phyloP scores from a whole-genome alignment of 2,113 vertebrate genomes.

The Gadus chalcogrammus region DNA sequence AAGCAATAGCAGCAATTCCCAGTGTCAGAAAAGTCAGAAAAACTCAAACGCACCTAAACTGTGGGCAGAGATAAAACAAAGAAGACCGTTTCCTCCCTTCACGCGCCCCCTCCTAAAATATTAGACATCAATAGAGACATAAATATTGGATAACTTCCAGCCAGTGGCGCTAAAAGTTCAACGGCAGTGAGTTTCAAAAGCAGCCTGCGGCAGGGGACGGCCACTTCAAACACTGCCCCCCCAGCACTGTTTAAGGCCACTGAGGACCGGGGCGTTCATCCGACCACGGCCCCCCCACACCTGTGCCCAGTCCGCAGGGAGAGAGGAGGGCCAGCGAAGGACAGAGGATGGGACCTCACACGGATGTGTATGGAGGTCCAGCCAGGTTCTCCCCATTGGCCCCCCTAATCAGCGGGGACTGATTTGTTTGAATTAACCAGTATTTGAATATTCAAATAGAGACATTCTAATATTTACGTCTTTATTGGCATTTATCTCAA shows the following conservation, averaged over 20 bases:
- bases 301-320: too few relatives aligned
- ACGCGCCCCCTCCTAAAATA: conserved; percentile 49
- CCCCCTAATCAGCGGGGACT: conserved; percentile 15
- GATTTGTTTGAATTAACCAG: too few relatives aligned
- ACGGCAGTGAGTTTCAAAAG: conserved; percentile 56
- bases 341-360: too few relatives aligned
- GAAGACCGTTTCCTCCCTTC: conserved; percentile 32
- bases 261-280: conserved; percentile 51
- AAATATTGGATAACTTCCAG: conserved; percentile 69
- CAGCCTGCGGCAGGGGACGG: conserved; percentile 61
- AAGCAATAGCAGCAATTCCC: conserved; percentile 20
- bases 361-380: conserved; percentile 44
- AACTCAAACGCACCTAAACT: not conserved
- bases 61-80: conserved; percentile 29
- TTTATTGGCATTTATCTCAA: too few relatives aligned
- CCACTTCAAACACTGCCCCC: conserved; percentile 49
- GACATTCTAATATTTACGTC: too few relatives aligned
- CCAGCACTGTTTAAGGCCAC: conserved; percentile 55
- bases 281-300: conserved; percentile 27
- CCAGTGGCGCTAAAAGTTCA: conserved; percentile 69
- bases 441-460: too few relatives aligned
- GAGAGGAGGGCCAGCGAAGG: too few relatives aligned
- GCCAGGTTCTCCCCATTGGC: conserved; percentile 49
- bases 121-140: conserved; percentile 63
- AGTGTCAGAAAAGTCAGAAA: conserved; percentile 22